phyloP scores from a whole-genome alignment of 1,140 invertebrate genomes.

The Araneus ventricosus region DNA sequence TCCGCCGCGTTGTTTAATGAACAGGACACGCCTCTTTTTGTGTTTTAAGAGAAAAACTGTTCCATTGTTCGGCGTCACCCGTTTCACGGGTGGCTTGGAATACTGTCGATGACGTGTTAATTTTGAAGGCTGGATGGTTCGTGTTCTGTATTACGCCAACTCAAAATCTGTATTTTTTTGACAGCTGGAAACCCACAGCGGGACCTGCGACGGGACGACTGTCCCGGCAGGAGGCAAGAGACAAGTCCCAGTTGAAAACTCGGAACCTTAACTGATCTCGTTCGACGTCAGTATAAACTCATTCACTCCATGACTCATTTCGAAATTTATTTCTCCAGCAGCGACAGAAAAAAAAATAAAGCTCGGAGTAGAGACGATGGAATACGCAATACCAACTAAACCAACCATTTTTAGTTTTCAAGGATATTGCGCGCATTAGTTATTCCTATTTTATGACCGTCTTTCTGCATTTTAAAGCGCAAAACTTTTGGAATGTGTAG shows the following conservation, averaged over 20 bases:
- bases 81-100: conserved; percentile 58
- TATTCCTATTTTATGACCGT: conserved; percentile 19
- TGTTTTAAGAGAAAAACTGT: conserved; percentile 69
- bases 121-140: conserved; percentile 61
- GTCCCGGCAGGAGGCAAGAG: neutral
- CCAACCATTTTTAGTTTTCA: conserved; percentile 40
- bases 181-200: conserved; percentile 64
- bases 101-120: conserved; percentile 67
- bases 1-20: conserved; percentile 72
- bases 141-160: conserved; percentile 18
- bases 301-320: conserved; percentile 36
- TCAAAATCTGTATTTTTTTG: conserved; percentile 48
- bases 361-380: neutral
- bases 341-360: neutral
- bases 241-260: neutral
- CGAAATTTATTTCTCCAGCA: conserved; percentile 6
- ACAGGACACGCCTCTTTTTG: conserved; percentile 66
- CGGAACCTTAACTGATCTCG: neutral
- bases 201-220: conserved; percentile 1
- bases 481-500: conserved; percentile 24
- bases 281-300: conserved; percentile 8
- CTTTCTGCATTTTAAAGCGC: conserved; percentile 25
- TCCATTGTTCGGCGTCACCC: conserved; percentile 64
- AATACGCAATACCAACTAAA: conserved; percentile 12
- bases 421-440: conserved; percentile 7